Evolutionary conservation across 92 coral and sea anemone genomes (phyloP).

Genomic region (Palythoa heliodiscus): DNA sequence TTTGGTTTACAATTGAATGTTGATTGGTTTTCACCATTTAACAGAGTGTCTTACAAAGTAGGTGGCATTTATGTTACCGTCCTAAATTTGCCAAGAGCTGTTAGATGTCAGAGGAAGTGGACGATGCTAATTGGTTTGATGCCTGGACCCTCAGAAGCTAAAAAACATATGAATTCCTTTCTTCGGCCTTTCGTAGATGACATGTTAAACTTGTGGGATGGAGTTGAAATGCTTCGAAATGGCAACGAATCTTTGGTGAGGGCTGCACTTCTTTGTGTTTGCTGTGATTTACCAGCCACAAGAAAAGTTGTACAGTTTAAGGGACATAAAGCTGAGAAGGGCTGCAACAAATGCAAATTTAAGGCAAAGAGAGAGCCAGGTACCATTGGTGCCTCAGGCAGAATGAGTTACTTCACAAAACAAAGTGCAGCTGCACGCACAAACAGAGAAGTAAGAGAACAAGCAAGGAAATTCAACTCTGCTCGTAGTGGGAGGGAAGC

Average conservation of each 20-base stretch:
- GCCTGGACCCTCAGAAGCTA: slow-evolving; percentile 54
- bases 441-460: slow-evolving; percentile 30
- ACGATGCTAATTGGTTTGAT: slow-evolving; percentile 56
- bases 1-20: slow-evolving; percentile 38
- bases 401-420: slow-evolving; percentile 43
- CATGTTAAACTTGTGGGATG: slow-evolving; percentile 4
- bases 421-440: slow-evolving; percentile 14
- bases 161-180: slow-evolving; percentile 4
- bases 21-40: slow-evolving; percentile 52
- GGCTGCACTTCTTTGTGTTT: slow-evolving; percentile 44
- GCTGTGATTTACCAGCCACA: slow-evolving; percentile 56
- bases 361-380: slow-evolving; percentile 56
- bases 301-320: slow-evolving; percentile 46
- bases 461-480: slow-evolving; percentile 16
- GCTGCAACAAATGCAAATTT: slow-evolving; percentile 55
- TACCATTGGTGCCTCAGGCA: slow-evolving; percentile 51
- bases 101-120: slow-evolving; percentile 42
- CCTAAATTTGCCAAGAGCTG: slow-evolving; percentile 50
- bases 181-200: slow-evolving; percentile 7
- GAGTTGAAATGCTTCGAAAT: slow-evolving; percentile 11
- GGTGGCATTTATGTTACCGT: slow-evolving; percentile 48
- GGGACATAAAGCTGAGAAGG: slow-evolving; percentile 43
- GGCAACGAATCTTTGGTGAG: slow-evolving; percentile 4
- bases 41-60: slow-evolving; percentile 25
- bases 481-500: slow-evolving; percentile 5